Evolutionary conservation across 2,113 vertebrate species (phyloP).

Genomic region (Oncorhynchus masou): DNA sequence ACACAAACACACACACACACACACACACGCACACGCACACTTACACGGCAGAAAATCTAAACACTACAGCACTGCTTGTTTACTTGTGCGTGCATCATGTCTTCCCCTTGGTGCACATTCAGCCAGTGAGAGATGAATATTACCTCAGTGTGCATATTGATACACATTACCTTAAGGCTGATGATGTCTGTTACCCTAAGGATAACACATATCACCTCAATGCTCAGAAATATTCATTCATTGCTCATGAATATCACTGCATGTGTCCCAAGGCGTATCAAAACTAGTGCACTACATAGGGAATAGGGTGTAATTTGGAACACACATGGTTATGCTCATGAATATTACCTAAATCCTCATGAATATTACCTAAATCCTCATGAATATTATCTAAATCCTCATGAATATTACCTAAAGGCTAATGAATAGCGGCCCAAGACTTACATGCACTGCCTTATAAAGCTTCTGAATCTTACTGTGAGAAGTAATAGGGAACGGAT

Average conservation of each 20-base stretch:
- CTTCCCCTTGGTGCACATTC: too few species aligned
- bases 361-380: not conserved
- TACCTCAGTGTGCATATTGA: too few species aligned
- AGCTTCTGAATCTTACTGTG: too few species aligned
- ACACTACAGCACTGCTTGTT: not conserved
- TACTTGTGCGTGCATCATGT: too few species aligned
- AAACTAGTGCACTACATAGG: too few species aligned
- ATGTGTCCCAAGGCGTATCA: too few species aligned
- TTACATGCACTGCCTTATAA: not conserved
- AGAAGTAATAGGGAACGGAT: too few species aligned
- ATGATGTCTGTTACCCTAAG: not conserved
- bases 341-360: not conserved
- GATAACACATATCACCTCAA: not conserved
- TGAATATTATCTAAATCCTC: not conserved
- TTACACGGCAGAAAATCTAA: not conserved
- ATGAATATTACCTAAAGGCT: constrained; percentile 3
- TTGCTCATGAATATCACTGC: not conserved
- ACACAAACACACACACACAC: not conserved
- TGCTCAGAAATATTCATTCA: not conserved
- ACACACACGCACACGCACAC: not conserved
- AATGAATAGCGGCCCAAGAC: not conserved
- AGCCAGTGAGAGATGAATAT: not conserved
- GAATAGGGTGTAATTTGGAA: too few species aligned
- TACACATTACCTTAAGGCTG: too few species aligned
- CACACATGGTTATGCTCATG: too few species aligned